Evolutionary conservation across 2,888 invertebrate genomes (phyloP), one percentile per base, ranked within the genome.

Genomic region (Apantesis nais): DNA sequence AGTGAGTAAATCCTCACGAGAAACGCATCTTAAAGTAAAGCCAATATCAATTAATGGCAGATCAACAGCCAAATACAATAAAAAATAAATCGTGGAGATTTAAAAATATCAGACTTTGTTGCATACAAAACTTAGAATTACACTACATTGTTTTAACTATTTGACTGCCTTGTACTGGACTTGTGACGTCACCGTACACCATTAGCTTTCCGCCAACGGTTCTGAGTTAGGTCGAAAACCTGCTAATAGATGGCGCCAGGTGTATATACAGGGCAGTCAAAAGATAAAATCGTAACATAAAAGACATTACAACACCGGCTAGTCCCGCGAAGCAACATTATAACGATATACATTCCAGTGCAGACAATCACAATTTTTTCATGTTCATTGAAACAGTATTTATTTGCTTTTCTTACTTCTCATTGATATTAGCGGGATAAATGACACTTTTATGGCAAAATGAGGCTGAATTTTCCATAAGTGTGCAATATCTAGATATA

Each of bases 61-160:
- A 71, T 75, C 58, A 70, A 70, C 72, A 60, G 72, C 70, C 76
- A 66, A 73, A 71, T 78, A 80, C 68, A 75, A 78, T 75, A 60
- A 68, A 66, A 78, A 77, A 62, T 82, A 71, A 80, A 80, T 74
- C 72, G 62, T 73, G 72, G 74, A 77, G 69, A 80, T 80, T 82
- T 78, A 82, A 80, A 72, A 80, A 80, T 80, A 80, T 80, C 80
- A 80, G 80, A 80, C 80, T 80, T 80, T 82, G 80, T 80, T 81
- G 79, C 81, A 75, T 81, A 83, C 77, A 82, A 82, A 83, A 81
- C 79, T 82, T 80, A 81, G 76, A 72, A 77, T 78, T 75, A 81
- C 70, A 64, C 58, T 52, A 25, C 37, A 29, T 52, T 34, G 55
- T 73, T 68, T 71, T 69, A 25, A 52, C 55, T n/a, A 65, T 68